These are phyloP conservation scores for Charanyca ferruginea DNA, from an alignment of 2,888 invertebrate species.

Conservation along the genomic window DNA sequence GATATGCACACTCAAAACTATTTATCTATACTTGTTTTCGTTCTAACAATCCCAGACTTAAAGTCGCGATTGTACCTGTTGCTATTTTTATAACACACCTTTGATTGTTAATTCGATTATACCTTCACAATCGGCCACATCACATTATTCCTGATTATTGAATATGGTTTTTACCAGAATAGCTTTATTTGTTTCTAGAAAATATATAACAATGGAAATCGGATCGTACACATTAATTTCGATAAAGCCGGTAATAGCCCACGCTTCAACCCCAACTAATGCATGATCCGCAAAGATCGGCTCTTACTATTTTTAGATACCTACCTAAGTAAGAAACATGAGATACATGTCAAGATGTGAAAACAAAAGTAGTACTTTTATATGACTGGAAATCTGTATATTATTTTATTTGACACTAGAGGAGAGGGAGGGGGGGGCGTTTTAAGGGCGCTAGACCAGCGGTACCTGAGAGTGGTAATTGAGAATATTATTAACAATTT, in stretches of 20 bases:
- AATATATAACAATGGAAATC: conserved; percentile 9
- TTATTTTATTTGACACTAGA: not conserved
- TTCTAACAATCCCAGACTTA: not conserved
- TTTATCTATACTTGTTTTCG: not conserved
- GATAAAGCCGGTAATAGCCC: conserved; percentile 32
- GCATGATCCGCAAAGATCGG: not conserved
- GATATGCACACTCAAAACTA: conserved; percentile 1
- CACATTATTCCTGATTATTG: not conserved
- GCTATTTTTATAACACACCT: not conserved
- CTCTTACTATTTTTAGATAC: conserved; percentile 13
- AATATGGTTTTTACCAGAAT: not conserved
- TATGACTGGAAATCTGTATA: not conserved
- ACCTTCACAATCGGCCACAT: not conserved
- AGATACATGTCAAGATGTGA: not conserved
- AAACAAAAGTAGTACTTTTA: not conserved
- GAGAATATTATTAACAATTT: too few species aligned
- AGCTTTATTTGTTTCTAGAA: not conserved
- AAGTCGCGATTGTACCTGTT: not conserved
- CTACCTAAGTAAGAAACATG: conserved; percentile 2
- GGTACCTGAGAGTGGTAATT: too few species aligned
- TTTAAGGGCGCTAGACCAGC: conserved; percentile 4
- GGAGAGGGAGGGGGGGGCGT: too few species aligned
- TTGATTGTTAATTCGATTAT: too few species aligned
- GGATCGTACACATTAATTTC: conserved; percentile 20
- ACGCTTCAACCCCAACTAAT: conserved; percentile 12